Base-by-base conservation (phyloP, 2,797 vertebrate species). In the Cephalopachus bancanus region DNA sequence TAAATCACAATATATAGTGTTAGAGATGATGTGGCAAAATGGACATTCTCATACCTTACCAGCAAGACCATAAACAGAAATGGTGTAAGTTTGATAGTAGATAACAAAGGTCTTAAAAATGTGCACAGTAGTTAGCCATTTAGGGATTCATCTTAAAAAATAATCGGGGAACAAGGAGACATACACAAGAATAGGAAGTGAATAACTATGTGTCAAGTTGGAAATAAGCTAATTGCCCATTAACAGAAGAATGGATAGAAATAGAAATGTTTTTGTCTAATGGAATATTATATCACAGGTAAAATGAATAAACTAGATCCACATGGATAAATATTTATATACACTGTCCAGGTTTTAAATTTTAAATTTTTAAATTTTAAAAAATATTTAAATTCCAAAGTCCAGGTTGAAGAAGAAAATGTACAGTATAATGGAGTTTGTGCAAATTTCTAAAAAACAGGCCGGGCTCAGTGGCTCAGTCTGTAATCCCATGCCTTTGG, bases 361-460 rank as follows among this genome's bases (percentile, higher is more conserved):
- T n/a, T n/a, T n/a, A n/a, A n/a, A n/a, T n/a, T n/a, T n/a, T n/a
- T n/a, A n/a, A n/a, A n/a, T n/a, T n/a, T n/a, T n/a, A n/a, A n/a
- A n/a, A n/a, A n/a, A n/a, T n/a, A n/a, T n/a, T n/a, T n/a, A n/a
- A 59, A 55, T 60, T 89, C 49, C 59, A 86, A 89, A 79, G 53
- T 16, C 30, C 1, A 78, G 24, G 15, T 86, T 74, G 22, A 53
- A 55, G 72, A 94, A 87, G 26, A 10, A 64, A 89, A 91, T 60
- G 1, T 16, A 20, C 15, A 60, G 17, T 20, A 15, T 37, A 86
- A 79, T 30, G 44, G 20, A 33, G 44, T 74, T 55, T 53, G 53
- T 49, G 22, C 19, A 71, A 11, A 84, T 71, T 44, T 44, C 90
- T 80, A 33, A n/a, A n/a, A n/a, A n/a, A n/a, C n/a, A n/a, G n/a